Percentiles rank a stretch among this genome's conserved stretches.
Conservation (phyloP, 2,797 vertebrate genomes). For the Anguilla marmorata region DNA sequence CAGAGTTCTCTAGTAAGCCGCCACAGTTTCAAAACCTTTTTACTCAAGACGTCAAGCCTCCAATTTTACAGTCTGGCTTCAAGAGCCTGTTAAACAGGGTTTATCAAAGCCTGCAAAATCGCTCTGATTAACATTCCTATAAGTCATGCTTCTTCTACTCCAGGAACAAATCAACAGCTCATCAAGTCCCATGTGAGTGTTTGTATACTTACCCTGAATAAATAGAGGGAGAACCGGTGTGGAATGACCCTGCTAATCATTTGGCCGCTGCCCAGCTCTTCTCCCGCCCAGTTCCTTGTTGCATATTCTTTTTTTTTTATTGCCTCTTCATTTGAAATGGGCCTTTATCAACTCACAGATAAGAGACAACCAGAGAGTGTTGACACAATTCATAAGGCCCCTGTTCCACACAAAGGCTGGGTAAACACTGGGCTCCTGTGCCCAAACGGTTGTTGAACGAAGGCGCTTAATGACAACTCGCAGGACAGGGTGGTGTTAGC, state of each 20-base stretch:
- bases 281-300: constrained; percentile 55
- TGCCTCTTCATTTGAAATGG: constrained; percentile 65
- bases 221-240: constrained; percentile 65
- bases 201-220: constrained; percentile 60
- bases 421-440: constrained; percentile 75
- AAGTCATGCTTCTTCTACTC: constrained; percentile 44
- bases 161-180: constrained; percentile 53
- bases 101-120: constrained; percentile 37
- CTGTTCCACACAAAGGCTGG: constrained; percentile 62
- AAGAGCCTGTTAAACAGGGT: constrained; percentile 36
- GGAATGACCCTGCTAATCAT: constrained; percentile 66
- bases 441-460: constrained; percentile 68
- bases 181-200: constrained; percentile 37
- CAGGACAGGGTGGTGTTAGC: neutral
- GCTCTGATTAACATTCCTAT: constrained; percentile 34
- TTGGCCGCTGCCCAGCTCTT: constrained; percentile 55
- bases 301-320: constrained; percentile 65
- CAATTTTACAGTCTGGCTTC: constrained; percentile 22
- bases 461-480: constrained; percentile 57
- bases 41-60: constrained; percentile 25
- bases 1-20: neutral
- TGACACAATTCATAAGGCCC: constrained; percentile 76
- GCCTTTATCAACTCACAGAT: constrained; percentile 74
- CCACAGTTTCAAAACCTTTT: constrained; percentile 7
- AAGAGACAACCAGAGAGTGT: constrained; percentile 70